Base-by-base conservation (phyloP, 2,113 vertebrate genomes). In the Pachypanchax playfairii region DNA sequence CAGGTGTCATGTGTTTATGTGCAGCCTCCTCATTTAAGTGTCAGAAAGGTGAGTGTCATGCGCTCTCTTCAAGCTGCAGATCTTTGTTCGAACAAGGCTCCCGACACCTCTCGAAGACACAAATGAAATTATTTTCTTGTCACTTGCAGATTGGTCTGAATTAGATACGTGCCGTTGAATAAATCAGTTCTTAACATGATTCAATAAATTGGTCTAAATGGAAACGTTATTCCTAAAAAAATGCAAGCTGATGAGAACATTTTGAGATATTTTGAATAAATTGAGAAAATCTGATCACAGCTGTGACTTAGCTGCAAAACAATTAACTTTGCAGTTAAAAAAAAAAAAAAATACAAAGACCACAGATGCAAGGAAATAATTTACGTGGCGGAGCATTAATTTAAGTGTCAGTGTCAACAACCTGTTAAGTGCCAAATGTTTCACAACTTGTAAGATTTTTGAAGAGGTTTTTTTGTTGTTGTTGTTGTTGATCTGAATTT, bases 141-240 rank as follows among this genome's bases (percentile, higher is more conserved):
- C 62, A 62, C 29, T 51, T 65, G 41, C 46, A 71, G 54, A 79
- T 39, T 33, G 39, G 2, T 39, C 68, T 71, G 42, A 73, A 62
- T 66, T 57, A 70, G 70, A 70, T 55, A 61, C 6, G 33, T 64
- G 65, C 51, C 53, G 20, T 38, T 26, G 69, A 70, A 78, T 78
- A 73, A 59, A 75, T 79, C 68, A 39, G 65, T 48, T 18, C 7
- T 24, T 46, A 54, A 68, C 58, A 51, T 41, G 24, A 46, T 65
- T 63, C n/a, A 50, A 38, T 53, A 35, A 72, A 78, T 64, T 35
- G 11, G 5, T 49, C 47, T 24, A 43, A 76, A 74, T 9, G 6
- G 56, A 31, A 39, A 76, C 43, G 58, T 46, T 39, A 53, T n/a
- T 12, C 11, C 44, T 10, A 33, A 28, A 48, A 24, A 47, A 38